These are phyloP conservation scores for Telenomus remus DNA, from an alignment of 1,140 invertebrate genomes.

Conservation along the genomic window DNA sequence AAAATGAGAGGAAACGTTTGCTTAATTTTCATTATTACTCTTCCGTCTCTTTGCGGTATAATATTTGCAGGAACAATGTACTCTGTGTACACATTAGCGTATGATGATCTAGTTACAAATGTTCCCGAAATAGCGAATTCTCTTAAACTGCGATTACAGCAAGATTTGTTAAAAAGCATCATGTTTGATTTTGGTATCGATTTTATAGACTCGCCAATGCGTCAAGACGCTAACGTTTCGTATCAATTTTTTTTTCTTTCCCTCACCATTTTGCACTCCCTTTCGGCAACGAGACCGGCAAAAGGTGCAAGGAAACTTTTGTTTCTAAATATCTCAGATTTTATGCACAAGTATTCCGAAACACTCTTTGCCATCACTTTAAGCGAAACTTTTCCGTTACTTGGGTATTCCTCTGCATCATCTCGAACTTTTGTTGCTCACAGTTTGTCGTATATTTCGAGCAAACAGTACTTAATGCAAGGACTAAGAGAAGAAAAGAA, in stretches of 20 bases:
- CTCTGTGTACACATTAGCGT: constrained; percentile 7
- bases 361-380: constrained; percentile 25
- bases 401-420: constrained; percentile 36
- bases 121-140: constrained; percentile 21
- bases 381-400: constrained; percentile 32
- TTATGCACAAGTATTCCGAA: constrained; percentile 42
- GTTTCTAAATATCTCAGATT: no score
- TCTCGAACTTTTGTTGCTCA: constrained; percentile 36
- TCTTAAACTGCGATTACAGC: constrained; percentile 20
- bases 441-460: constrained; percentile 35
- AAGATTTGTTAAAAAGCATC: constrained; percentile 15
- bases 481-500: constrained; percentile 15
- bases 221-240: constrained; percentile 4
- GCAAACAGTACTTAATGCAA: constrained; percentile 33
- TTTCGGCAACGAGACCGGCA: no score
- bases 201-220: no score
- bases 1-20: constrained; percentile 54
- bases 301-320: no score
- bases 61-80: constrained; percentile 28
- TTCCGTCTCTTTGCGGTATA: constrained; percentile 28
- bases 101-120: constrained; percentile 29
- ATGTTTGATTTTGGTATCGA: no score
- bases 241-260: neutral
- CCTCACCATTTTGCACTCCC: no score
- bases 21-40: constrained; percentile 35